These are phyloP conservation scores for Lanius ludovicianus DNA, from an alignment of 2,113 vertebrate genomes.

Conservation along the genomic window DNA sequence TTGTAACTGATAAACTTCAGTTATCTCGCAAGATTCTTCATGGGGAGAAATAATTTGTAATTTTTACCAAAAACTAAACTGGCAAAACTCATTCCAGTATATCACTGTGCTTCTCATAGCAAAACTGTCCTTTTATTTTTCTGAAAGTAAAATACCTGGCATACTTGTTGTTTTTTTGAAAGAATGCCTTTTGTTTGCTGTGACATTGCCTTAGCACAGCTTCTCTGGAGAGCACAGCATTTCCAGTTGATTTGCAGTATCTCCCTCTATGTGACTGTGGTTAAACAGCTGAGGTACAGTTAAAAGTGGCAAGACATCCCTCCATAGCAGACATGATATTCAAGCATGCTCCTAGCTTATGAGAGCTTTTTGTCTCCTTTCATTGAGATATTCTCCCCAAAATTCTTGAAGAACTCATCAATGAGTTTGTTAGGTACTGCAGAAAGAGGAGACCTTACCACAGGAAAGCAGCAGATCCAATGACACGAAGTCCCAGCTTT, in stretches of 20 bases:
- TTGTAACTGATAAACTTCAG: neutral
- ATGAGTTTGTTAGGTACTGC: neutral
- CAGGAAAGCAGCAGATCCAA: neutral
- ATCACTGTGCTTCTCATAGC: neutral
- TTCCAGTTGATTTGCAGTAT: neutral
- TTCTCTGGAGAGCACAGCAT: accelerated
- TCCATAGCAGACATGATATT: neutral
- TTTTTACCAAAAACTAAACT: neutral
- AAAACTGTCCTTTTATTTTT: neutral
- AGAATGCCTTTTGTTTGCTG: neutral
- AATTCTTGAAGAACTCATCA: neutral
- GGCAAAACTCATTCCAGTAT: neutral
- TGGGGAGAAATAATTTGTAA: neutral
- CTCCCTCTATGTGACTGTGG: accelerated
- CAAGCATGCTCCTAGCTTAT: neutral
- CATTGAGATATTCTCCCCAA: neutral
- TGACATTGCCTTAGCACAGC: neutral
- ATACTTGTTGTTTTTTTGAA: neutral
- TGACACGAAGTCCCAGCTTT: neutral
- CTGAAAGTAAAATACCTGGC: neutral
- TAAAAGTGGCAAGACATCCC: neutral
- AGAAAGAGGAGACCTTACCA: neutral
- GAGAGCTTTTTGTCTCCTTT: neutral
- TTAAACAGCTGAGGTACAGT: neutral
- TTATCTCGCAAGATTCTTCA: neutral